Evolutionary conservation across 2,113 vertebrate species (phyloP).

Genomic region (Theropithecus gelada): DNA sequence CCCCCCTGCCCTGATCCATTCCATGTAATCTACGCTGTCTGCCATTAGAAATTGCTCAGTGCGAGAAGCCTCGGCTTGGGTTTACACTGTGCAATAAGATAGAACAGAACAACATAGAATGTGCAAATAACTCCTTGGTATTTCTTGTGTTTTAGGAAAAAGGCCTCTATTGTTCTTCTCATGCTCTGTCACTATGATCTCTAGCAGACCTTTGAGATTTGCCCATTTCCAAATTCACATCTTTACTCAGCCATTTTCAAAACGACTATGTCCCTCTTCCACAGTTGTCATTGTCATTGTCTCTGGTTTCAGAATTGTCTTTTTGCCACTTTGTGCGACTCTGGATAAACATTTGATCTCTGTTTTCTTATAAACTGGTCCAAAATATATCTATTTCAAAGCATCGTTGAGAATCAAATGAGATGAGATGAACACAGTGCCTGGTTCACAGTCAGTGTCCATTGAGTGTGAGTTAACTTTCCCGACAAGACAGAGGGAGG

Average conservation of each 20-base stretch:
- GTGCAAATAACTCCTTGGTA: background rate
- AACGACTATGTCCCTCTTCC: background rate
- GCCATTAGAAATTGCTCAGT: background rate
- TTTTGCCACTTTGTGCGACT: background rate
- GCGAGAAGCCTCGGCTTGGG: background rate
- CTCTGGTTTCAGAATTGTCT: background rate
- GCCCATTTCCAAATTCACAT: background rate
- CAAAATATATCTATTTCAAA: background rate
- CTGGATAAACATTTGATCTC: background rate
- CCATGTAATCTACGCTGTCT: background rate
- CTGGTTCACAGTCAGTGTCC: background rate
- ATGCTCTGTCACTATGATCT: background rate
- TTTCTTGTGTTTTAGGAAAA: background rate
- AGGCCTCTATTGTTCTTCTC: background rate
- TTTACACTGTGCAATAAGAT: background rate
- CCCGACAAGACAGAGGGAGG: background rate
- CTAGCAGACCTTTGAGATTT: background rate
- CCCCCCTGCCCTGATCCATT: rapidly evolving
- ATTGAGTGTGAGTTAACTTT: background rate
- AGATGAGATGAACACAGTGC: background rate
- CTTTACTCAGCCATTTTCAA: background rate
- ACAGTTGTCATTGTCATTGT: background rate
- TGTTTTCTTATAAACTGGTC: background rate
- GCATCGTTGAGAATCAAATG: background rate
- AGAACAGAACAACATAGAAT: background rate